Conservation (phyloP, 2,888 invertebrate species). For the Rotaria sp. region DNA sequence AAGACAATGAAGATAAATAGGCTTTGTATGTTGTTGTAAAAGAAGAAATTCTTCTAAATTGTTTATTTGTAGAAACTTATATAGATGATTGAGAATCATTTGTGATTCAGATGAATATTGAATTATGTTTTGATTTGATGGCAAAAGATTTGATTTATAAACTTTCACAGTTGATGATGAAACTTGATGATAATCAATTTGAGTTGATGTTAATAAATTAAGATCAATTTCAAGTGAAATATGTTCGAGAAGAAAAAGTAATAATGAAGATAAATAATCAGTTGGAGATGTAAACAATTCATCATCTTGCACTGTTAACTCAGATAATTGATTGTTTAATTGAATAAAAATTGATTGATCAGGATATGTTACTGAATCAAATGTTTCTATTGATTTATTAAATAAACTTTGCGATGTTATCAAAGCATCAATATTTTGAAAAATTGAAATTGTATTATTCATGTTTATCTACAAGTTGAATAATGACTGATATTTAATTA, state of each 20-base stretch:
- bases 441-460: background rate
- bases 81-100: background rate
- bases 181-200: background rate
- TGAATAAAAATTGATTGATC: background rate
- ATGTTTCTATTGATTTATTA: background rate
- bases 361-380: background rate
- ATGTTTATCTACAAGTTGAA: background rate
- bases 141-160: background rate
- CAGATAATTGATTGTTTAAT: background rate
- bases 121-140: background rate
- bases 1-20: background rate
- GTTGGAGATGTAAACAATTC: background rate
- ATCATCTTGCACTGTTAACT: background rate
- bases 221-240: background rate
- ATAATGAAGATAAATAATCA: background rate
- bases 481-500: background rate
- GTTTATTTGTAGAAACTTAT: background rate
- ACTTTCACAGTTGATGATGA: background rate
- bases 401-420: background rate
- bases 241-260: conserved; percentile 4
- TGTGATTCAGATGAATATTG: background rate
- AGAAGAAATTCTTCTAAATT: background rate
- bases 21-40: background rate
- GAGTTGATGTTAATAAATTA: background rate
- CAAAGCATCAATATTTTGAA: background rate